Conservation (phyloP, 2,888 invertebrate species). For the Disparrhopalites patrizii region DNA sequence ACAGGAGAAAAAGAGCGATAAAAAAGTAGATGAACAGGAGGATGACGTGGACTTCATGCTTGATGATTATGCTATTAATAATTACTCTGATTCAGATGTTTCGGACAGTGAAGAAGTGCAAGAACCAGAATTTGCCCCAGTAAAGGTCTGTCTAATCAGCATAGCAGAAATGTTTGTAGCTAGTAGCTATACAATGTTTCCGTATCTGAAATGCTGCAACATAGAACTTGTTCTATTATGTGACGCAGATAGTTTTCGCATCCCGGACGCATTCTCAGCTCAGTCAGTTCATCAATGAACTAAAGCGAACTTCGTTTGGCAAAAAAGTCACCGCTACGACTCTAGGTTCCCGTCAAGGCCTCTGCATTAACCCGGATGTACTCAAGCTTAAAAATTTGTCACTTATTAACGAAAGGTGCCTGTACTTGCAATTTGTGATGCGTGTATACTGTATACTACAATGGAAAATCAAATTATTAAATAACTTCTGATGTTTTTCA, state of each 20-base stretch:
- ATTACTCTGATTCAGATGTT: conserved; percentile 50
- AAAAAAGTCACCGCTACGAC: conserved; percentile 69
- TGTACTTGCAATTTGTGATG: background rate
- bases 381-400: conserved; percentile 65
- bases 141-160: too few relatives aligned
- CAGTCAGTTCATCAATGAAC: conserved; percentile 89
- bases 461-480: too few relatives aligned
- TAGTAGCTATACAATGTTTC: too few relatives aligned
- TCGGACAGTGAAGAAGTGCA: conserved; percentile 54
- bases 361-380: conserved; percentile 83
- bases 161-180: too few relatives aligned
- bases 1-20: background rate
- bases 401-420: conserved; percentile 77
- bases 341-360: conserved; percentile 84
- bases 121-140: conserved; percentile 51
- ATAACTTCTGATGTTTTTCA: too few relatives aligned
- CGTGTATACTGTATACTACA: too few relatives aligned
- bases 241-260: conserved; percentile 74
- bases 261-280: conserved; percentile 91
- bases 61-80: conserved; percentile 49
- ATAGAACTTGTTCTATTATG: too few relatives aligned
- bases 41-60: conserved; percentile 47
- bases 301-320: conserved; percentile 74
- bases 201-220: too few relatives aligned
- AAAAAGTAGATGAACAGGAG: conserved; percentile 5